Evolutionary conservation across 2,113 vertebrate species (phyloP), one percentile per base, ranked within the genome.

Genomic region (Thymallus thymallus): DNA sequence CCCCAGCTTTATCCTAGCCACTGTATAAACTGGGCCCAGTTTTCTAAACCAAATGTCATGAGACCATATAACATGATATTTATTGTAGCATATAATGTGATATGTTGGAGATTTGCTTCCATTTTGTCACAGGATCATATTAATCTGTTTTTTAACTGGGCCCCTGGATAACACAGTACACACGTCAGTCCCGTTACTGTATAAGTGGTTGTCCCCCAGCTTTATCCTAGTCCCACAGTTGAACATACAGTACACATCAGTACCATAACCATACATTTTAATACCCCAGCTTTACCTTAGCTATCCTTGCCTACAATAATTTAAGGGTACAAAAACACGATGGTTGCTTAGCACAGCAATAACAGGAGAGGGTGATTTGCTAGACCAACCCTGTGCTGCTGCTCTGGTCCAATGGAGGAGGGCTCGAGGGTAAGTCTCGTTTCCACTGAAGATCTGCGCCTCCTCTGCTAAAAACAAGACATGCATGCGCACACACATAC

Each of bases 341-440:
- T 14, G 48, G 48, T 41, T 41, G 35, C 35, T 41, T 9, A 41
- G 35, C 35, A 41, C 35, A 41, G 35, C 7, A 51, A 18, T 16
- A 18, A 51, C 4, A 51, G 12, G 16, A 16, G 16, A 16, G 48
- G 48, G 16, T 51, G 16, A 41, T 41, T 41, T 51, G 35, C 12
- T 0, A 12, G 23, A 76, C 86, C 78, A 73, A 97, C 97, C 98
- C 92, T 99, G 98, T 1, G 96, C 95, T 73, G 98, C 98, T 0
- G 97, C 98, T 89, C 97, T 94, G 58, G 96, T 98, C 98, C 97
- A 98, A 81, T 99, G 96, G n/a, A 98, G 94, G 80, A 99, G 84
- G 77, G 98, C 98, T 63, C 97, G 91, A 75, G 98, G 96, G 70
- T 97, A 98, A 0, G 96, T 98, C 88, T 99, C 98, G 73, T 98